phyloP scores from a whole-genome alignment of 2,888 invertebrate species.

The Chorisops tibialis region DNA sequence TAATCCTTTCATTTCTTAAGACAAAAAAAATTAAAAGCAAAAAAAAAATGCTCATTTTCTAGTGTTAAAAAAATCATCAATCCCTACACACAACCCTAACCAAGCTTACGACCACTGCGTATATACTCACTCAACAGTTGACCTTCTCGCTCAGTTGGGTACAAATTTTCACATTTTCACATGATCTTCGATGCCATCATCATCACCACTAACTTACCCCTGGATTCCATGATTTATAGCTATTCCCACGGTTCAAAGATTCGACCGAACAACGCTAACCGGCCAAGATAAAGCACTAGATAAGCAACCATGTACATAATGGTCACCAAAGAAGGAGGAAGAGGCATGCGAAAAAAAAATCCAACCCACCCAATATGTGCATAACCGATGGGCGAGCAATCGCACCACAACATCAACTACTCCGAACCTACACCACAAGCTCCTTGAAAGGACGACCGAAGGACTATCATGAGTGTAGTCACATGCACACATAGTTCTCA shows the following conservation, averaged over 20 bases:
- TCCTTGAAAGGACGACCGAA: constrained; percentile 1
- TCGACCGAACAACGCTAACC: constrained; percentile 16
- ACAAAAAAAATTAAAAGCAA: too few species aligned
- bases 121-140: constrained; percentile 20
- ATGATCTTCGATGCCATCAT: constrained; percentile 15
- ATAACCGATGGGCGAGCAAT: constrained; percentile 14
- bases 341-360: background rate
- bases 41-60: background rate
- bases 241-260: constrained; percentile 29
- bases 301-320: background rate
- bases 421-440: background rate
- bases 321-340: background rate
- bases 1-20: background rate
- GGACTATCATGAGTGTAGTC: background rate
- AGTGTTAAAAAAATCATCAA: background rate
- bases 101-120: background rate
- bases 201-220: constrained; percentile 15
- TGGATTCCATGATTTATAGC: constrained; percentile 27
- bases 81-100: background rate
- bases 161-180: constrained; percentile 23
- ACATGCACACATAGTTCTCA: too few species aligned
- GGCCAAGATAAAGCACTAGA: background rate
- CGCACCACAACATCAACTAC: constrained; percentile 3
- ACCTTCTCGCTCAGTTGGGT: constrained; percentile 18
- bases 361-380: background rate